Base-by-base conservation (phyloP, 1,140 invertebrate genomes). In the Asobara japonica region DNA sequence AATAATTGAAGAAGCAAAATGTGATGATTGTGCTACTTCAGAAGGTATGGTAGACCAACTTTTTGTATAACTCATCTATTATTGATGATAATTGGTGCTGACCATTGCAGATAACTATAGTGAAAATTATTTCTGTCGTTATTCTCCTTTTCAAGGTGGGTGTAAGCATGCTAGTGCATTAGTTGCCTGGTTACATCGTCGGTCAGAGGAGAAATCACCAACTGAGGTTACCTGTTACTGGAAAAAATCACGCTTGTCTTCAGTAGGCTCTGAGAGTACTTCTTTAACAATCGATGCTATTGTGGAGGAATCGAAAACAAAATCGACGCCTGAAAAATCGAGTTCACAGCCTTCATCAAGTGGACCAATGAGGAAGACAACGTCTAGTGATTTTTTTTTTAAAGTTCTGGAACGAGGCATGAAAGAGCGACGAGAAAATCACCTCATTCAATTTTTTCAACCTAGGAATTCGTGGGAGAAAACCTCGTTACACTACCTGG, bases 171-270 rank as follows among this genome's bases (percentile, higher is more conserved):
- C 76, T 6, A 65, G 69, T 0, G 83, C 81, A 20, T 80, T 86
- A 73, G 69, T 87, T 2, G 84, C 84, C 79, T 85, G 83, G 83
- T 27, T 78, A n/a, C 80, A 86, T 77, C 61, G 82, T 56, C 62
- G 82, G 31, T 78, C 65, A 45, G 84, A 84, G 67, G 79, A 86
- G 64, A 80, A 80, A 25, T 66, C 83, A 29, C 73, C 74, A n/a
- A 84, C 83, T 51, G 72, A 72, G 11, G 51, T 79, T 2, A 71
- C 73, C 51, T 85, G 83, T 38, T 84, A 82, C 45, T 85, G 83
- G 83, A 77, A 77, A 61, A 84, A 82, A 71, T 62, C 79, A 56
- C 18, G 10, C 30, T 56, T 78, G 3, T 62, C 77, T 3, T 29
- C 61, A 41, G 69, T 81, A 11, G 64, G 64, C 5, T 65, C 64